Evolutionary conservation across 2,113 vertebrate species (phyloP), one percentile per base, ranked within the genome.

Genomic region (Tenebrosternarchus preto): DNA sequence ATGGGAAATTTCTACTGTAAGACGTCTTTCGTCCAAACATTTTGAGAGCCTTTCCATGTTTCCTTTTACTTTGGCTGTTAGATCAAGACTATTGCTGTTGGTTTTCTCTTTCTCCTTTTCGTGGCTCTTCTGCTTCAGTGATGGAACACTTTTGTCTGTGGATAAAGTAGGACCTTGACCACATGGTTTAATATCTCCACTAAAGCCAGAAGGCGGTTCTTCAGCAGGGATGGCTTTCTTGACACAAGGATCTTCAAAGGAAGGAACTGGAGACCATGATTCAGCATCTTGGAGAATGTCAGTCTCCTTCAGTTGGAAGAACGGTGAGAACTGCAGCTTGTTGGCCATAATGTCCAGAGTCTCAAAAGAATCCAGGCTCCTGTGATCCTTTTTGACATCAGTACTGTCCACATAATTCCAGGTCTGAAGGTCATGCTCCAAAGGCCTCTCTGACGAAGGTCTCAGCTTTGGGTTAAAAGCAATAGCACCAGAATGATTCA

Each of bases 1-100:
- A 64, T 94, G 89, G 24, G 88, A 88, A 80, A 90, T 84, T 46
- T 95, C 94, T 67, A 88, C 66, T 7, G 85, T 84, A n/a, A 79
- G 73, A 75, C 89, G 57, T 63, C 82, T 91, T 83, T 93, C 87
- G 78, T 92, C 89, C 87, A 89, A 77, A 85, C 86, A 88, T 63
- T 88, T 80, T 0, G 90, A 89, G 6, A 90, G 83, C 81, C 87
- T 90, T 72, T 85, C 80, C 15, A 85, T 60, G 0, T 53, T 46
- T 19, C 88, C 86, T 46, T 76, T 83, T 9, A 71, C 1, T 69
- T 83, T 85, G 19, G 80, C 64, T 77, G 82, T 80, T 75, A 73
- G 9, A 29, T 70, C 60, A 33, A 84, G 83, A 71, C 85, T 87
- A 1, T 22, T 66, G 63, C 57, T 71, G 11, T 61, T 53, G 36